A percentile compares a stretch with the other conserved stretches of the same genome.
Conservation (phyloP, 2,113 vertebrate genomes). For the Varanus komodoensis region DNA sequence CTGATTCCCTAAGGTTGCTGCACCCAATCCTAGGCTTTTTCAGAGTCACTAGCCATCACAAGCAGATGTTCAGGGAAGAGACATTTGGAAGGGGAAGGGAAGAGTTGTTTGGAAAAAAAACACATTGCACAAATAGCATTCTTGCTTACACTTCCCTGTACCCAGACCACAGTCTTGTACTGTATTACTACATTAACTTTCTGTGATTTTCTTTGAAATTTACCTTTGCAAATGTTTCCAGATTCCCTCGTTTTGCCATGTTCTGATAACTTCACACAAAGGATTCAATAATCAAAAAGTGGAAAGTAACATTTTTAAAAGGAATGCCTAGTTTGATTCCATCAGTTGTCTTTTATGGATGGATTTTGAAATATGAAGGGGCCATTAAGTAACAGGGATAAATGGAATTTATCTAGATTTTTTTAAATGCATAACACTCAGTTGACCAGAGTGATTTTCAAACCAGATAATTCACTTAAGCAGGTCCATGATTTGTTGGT, state of each 20-base stretch:
- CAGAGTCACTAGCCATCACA: not conserved
- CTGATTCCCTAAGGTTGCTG: not conserved
- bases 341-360: constrained; percentile 1
- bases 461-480: constrained; percentile 35
- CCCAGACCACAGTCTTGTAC: not conserved
- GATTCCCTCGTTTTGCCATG: not conserved
- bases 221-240: not conserved
- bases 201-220: not conserved
- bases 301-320: not conserved
- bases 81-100: not conserved
- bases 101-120: not conserved
- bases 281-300: constrained; percentile 6
- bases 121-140: not conserved
- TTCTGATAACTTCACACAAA: not conserved
- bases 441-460: not conserved
- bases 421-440: constrained; percentile 36
- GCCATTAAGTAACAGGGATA: not conserved
- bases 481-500: constrained; percentile 18
- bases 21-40: not conserved
- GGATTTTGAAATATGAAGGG: constrained; percentile 24
- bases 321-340: not conserved
- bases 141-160: not conserved
- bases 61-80: not conserved
- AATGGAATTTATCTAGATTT: constrained; percentile 17
- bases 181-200: not conserved